These are phyloP conservation scores for Embiotoca jacksoni DNA, from an alignment of 2,113 vertebrate genomes.

Conservation along the genomic window DNA sequence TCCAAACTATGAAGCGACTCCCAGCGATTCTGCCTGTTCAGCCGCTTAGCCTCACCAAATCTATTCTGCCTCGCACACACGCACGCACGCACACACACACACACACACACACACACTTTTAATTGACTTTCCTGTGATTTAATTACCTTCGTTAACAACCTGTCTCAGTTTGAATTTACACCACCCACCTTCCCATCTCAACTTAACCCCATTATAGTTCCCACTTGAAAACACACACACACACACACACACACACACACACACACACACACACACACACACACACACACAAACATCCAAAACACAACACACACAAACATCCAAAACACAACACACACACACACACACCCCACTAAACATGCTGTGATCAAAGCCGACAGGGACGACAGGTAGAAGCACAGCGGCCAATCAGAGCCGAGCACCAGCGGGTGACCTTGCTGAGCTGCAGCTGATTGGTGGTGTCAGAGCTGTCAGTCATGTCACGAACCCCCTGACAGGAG, in stretches of 20 bases:
- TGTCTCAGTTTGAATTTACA: constrained; percentile 91
- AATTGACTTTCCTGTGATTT: constrained; percentile 95
- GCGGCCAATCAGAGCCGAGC: constrained; percentile 88
- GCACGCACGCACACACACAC: constrained; percentile 13
- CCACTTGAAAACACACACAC: constrained; percentile 5
- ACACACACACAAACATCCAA: background rate
- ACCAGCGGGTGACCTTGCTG: constrained; percentile 89
- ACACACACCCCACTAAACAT: constrained; percentile 6
- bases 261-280: constrained; percentile 7
- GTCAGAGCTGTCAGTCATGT: constrained; percentile 87
- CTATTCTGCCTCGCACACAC: background rate
- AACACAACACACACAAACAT: background rate
- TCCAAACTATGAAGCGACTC: constrained; percentile 29
- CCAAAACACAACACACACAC: constrained; percentile 20
- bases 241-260: constrained; percentile 21
- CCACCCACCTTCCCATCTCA: constrained; percentile 84
- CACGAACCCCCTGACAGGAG: constrained; percentile 82
- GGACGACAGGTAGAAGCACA: constrained; percentile 87
- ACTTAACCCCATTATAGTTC: constrained; percentile 56
- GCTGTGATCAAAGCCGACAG: constrained; percentile 89
- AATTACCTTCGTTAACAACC: constrained; percentile 93
- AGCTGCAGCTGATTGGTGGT: constrained; percentile 89
- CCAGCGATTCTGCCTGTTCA: constrained; percentile 12
- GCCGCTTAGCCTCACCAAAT: constrained; percentile 19
- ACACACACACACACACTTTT: constrained; percentile 76